phyloP scores from a whole-genome alignment of 2,797 vertebrate species.

The Alca torda region DNA sequence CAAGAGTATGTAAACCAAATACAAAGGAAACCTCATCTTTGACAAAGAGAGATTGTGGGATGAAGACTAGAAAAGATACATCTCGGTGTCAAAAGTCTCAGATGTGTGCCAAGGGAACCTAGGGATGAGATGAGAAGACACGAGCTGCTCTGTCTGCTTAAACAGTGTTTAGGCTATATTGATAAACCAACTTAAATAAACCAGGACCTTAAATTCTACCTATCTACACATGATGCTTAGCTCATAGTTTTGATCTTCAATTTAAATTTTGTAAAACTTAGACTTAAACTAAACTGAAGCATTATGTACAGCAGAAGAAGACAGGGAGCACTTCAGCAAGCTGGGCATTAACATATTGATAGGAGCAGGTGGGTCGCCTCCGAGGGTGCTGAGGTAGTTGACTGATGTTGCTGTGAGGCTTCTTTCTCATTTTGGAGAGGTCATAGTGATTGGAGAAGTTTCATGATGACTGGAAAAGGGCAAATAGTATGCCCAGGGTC shows the following conservation, averaged over 20 bases:
- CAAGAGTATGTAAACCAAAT: neutral
- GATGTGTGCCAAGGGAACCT: neutral
- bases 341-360: neutral
- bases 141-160: rapidly evolving
- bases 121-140: neutral
- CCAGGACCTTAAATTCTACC: neutral
- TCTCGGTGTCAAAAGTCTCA: neutral
- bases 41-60: neutral
- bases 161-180: neutral
- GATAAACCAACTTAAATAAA: neutral
- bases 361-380: neutral
- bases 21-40: neutral
- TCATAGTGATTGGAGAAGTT: neutral
- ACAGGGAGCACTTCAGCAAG: neutral
- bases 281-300: neutral
- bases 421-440: neutral
- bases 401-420: neutral
- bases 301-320: neutral
- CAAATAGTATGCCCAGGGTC: neutral
- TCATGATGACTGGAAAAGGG: neutral
- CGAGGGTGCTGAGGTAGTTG: neutral
- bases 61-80: neutral
- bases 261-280: neutral
- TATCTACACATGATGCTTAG: neutral
- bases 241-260: neutral